These are phyloP conservation scores for Notospermus geniculatus DNA, from an alignment of 1,140 invertebrate species.

Conservation along the genomic window DNA sequence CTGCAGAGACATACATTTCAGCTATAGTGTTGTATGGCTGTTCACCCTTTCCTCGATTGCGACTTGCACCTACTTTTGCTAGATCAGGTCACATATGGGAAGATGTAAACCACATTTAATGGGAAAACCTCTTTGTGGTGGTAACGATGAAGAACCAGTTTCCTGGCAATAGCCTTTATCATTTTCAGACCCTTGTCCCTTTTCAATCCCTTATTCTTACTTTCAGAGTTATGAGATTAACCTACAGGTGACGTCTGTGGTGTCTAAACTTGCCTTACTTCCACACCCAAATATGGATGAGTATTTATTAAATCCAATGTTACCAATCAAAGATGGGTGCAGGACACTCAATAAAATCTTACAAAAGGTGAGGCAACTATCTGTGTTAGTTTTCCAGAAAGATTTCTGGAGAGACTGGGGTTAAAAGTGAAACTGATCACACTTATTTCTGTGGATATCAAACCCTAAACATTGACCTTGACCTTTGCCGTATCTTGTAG, in stretches of 20 bases:
- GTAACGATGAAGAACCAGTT: too few species aligned
- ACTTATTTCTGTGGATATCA: too few species aligned
- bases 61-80: too few species aligned
- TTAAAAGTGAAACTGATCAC: too few species aligned
- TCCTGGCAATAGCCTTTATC: background rate
- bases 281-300: constrained; percentile 77
- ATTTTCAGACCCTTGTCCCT: background rate
- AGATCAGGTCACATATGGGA: too few species aligned
- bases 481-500: constrained; percentile 24
- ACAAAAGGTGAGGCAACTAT: constrained; percentile 59
- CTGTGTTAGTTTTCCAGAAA: too few species aligned
- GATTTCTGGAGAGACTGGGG: background rate
- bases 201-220: constrained; percentile 1
- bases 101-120: too few species aligned
- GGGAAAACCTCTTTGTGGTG: too few species aligned
- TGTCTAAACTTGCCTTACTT: constrained; percentile 71
- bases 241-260: constrained; percentile 73
- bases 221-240: constrained; percentile 69
- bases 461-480: too few species aligned
- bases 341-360: constrained; percentile 68
- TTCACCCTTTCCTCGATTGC: too few species aligned
- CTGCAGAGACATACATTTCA: too few species aligned
- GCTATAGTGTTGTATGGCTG: too few species aligned
- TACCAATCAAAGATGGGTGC: constrained; percentile 64
- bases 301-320: constrained; percentile 71